Conservation (phyloP, 2,113 vertebrate species). For the Rhinolophus ferrumequinum region DNA sequence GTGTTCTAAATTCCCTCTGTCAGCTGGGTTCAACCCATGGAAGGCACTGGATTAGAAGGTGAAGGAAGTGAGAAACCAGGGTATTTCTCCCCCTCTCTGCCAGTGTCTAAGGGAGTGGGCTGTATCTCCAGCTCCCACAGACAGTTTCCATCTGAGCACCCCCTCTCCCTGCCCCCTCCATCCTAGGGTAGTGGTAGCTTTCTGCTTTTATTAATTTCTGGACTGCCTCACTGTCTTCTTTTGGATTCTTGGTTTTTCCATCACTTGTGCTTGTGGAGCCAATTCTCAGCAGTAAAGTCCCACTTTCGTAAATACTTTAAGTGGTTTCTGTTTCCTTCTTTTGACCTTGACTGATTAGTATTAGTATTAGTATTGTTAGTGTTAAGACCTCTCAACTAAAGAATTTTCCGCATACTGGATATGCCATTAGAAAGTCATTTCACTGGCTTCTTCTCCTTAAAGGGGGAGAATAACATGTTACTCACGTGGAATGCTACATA, state of each 20-base stretch:
- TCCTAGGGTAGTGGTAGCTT: neutral
- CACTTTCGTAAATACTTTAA: neutral
- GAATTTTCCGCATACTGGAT: neutral
- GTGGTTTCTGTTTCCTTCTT: neutral
- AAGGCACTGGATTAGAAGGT: neutral
- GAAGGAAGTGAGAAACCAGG: neutral
- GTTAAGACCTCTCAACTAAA: neutral
- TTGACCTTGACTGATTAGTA: neutral
- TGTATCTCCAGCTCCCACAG: neutral
- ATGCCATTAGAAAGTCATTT: neutral
- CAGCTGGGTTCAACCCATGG: neutral
- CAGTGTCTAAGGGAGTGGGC: neutral
- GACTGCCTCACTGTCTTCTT: neutral
- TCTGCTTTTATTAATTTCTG: neutral
- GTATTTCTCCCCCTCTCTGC: neutral
- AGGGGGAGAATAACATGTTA: neutral
- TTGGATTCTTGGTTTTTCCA: neutral
- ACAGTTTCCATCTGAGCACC: neutral
- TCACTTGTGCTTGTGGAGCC: neutral
- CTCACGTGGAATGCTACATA: neutral
- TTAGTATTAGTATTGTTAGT: neutral
- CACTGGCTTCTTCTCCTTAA: neutral
- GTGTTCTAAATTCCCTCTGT: neutral
- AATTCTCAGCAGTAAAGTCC: neutral
- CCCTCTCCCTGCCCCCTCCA: neutral